These are phyloP conservation scores for Schizothorax lantsangensis DNA, from an alignment of 2,797 vertebrate species.

Conservation along the genomic window DNA sequence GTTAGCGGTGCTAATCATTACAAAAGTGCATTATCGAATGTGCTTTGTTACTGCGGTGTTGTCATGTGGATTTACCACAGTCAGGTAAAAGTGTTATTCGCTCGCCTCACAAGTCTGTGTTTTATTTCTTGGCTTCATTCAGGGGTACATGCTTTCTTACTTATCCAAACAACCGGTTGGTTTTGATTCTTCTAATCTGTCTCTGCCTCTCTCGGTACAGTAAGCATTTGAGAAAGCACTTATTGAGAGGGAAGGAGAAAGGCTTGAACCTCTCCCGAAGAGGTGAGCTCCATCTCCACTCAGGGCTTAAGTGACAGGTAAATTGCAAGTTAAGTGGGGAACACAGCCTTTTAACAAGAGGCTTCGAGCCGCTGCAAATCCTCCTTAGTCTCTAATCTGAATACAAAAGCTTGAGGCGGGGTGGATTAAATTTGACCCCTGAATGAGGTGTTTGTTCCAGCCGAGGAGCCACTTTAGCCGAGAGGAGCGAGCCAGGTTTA, in stretches of 20 bases:
- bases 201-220: constrained; percentile 60
- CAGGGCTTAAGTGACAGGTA: constrained; percentile 90
- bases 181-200: constrained; percentile 63
- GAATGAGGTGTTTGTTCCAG: constrained; percentile 86
- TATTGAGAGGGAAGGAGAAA: constrained; percentile 55
- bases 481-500: constrained; percentile 80
- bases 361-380: constrained; percentile 89
- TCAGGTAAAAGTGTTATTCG: constrained; percentile 1
- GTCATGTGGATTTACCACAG: background rate
- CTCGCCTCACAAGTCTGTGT: background rate
- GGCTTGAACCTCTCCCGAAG: constrained; percentile 62
- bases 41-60: background rate
- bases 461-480: constrained; percentile 76
- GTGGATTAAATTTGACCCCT: constrained; percentile 92
- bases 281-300: constrained; percentile 82
- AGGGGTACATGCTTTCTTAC: constrained; percentile 59
- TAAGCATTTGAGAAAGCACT: constrained; percentile 31
- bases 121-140: constrained; percentile 10
- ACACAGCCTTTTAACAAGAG: constrained; percentile 88
- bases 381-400: constrained; percentile 94
- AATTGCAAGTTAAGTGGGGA: constrained; percentile 97
- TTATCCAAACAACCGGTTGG: constrained; percentile 63
- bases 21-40: background rate
- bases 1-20: background rate
- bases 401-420: constrained; percentile 88